Evolutionary conservation across 2,113 vertebrate genomes (phyloP).

Genomic region (Muntiacus muntjak): DNA sequence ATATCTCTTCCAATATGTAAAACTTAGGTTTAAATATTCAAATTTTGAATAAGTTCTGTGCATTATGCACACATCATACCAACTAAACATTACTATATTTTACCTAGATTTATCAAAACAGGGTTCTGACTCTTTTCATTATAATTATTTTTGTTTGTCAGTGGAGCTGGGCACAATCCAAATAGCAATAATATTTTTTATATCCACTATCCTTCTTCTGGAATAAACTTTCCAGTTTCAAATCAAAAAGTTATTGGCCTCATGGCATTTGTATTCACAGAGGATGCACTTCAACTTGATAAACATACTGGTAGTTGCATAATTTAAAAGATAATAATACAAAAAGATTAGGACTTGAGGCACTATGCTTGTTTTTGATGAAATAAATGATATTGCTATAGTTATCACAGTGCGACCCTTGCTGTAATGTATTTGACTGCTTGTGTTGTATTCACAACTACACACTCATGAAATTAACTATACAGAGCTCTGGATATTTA

Average conservation of each 20-base stretch:
- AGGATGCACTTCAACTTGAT: slow-evolving; percentile 12
- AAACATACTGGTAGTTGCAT: slow-evolving; percentile 47
- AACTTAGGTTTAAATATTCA: slow-evolving; percentile 18
- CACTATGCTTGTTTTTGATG: slow-evolving; percentile 37
- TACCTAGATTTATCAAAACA: slow-evolving; percentile 18
- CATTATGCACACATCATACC: background rate
- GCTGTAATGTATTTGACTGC: slow-evolving; percentile 58
- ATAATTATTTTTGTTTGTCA: background rate
- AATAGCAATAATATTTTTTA: slow-evolving; percentile 27
- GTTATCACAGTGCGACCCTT: background rate
- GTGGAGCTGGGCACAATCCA: background rate
- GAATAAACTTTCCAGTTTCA: slow-evolving; percentile 32
- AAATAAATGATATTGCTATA: slow-evolving; percentile 41
- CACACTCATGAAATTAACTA: slow-evolving; percentile 55
- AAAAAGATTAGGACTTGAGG: slow-evolving; percentile 32
- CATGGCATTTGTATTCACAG: slow-evolving; percentile 47
- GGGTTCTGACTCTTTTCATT: background rate
- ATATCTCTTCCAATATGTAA: background rate
- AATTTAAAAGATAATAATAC: slow-evolving; percentile 73
- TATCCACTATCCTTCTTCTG: background rate
- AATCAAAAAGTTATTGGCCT: slow-evolving; percentile 38
- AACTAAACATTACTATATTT: slow-evolving; percentile 29
- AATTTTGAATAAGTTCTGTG: background rate
- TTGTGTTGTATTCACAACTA: slow-evolving; percentile 52
- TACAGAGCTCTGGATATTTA: slow-evolving; percentile 52